Evolutionary conservation across 2,888 invertebrate species (phyloP), one percentile per base, ranked within the genome.

Genomic region (Neoitamus cyanurus): DNA sequence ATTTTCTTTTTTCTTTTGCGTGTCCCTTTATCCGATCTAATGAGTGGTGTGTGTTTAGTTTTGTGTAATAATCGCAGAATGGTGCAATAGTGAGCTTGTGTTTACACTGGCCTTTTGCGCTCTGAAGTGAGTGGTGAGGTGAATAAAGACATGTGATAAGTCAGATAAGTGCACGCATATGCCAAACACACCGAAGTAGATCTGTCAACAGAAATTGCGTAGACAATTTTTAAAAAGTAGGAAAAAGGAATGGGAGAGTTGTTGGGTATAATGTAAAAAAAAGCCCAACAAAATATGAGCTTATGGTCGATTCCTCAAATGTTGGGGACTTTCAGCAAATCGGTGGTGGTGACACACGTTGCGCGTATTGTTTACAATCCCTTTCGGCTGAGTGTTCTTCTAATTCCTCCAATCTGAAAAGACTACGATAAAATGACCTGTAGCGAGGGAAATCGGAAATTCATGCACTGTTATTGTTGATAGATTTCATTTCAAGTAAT

Each of bases 1-100:
- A 84, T 87, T 86, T 86, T 86, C 83, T 86, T 86, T 86, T 78
- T 75, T 37, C 75, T 73, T 75, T 83, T 48, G 34, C 46, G 68
- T 83, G 46, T 69, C 72, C 83, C 34, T 72, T 72, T 42, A 46
- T 4, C 31, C 46, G 30, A 46, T 7, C 42, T 83, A n/a, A 70
- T 72, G 68, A 30, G 20, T 42, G 46, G 82, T 69, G 36, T 82
- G 36, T 25, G 36, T 42, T 42, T 42, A 42, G 42, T 42, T 42
- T 42, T 42, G n/a, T n/a, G n/a, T 48, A 31, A 46, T 25, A 58
- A 25, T 58, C 25, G 15, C 58, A 58, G 20, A 48, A 58, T 42
- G 36, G 77, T 28, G 77, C 28, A 46, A 37, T 77, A 30, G 31
- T 70, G 31, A 25, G 42, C 25, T 36, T 42, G 77, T 42, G 31